These are phyloP conservation scores for Eudasyphora cyanicolor DNA, from an alignment of 2,888 invertebrate genomes.

Conservation along the genomic window DNA sequence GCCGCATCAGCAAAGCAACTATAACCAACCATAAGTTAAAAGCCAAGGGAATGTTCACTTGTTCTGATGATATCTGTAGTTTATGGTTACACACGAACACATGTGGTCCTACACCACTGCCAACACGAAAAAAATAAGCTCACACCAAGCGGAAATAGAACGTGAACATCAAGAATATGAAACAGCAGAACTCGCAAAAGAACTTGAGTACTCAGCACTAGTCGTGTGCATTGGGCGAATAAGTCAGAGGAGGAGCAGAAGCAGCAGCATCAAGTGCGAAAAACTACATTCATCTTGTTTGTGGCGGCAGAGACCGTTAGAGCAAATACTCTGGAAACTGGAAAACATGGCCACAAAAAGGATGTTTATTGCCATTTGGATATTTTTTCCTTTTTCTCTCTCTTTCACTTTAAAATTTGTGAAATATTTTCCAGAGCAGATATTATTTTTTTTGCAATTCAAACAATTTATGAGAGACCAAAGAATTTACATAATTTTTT, in stretches of 20 bases:
- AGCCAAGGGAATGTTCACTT: constrained; percentile 21
- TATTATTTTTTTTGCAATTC: too few relatives aligned
- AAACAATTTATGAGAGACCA: background rate
- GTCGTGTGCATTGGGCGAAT: background rate
- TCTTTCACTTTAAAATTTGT: background rate
- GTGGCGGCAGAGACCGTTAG: background rate
- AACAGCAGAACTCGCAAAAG: background rate
- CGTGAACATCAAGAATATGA: background rate
- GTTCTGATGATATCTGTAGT: constrained; percentile 13
- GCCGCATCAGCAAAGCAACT: background rate
- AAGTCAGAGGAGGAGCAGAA: too few relatives aligned
- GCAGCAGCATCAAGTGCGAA: background rate
- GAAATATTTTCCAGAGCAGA: background rate
- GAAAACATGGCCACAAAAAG: background rate
- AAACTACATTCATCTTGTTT: background rate
- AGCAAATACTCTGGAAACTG: background rate
- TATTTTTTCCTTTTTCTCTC: too few relatives aligned
- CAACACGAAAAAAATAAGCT: background rate
- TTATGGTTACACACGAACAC: constrained; percentile 24
- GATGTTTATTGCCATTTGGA: constrained; percentile 6
- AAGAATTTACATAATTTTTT: constrained; percentile 9
- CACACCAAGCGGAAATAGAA: background rate
- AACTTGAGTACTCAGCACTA: background rate
- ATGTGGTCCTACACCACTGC: background rate
- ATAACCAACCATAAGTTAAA: background rate